phyloP scores from a whole-genome alignment of 2,797 vertebrate genomes.

The Crax fasciolata region DNA sequence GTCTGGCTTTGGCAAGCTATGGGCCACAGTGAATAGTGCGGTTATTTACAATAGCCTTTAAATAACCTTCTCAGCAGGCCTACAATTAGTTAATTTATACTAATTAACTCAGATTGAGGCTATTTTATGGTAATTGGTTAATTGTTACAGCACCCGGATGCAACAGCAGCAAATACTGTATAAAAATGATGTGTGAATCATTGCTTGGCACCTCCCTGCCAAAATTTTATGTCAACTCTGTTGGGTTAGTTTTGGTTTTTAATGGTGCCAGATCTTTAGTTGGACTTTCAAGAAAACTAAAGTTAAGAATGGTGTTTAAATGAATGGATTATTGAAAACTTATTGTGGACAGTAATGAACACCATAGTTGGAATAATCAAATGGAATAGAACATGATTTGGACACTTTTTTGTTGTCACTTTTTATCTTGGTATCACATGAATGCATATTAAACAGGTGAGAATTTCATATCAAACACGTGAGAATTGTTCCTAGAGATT shows the following conservation, averaged over 20 bases:
- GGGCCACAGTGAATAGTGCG: background rate
- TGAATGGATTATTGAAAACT: background rate
- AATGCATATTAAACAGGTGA: background rate
- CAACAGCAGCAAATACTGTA: constrained; percentile 57
- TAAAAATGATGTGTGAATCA: constrained; percentile 50
- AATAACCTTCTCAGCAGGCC: constrained; percentile 72
- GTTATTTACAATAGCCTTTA: constrained; percentile 67
- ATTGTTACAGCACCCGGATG: constrained; percentile 72
- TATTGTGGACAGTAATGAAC: background rate
- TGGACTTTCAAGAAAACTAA: constrained; percentile 29
- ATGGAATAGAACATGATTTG: background rate
- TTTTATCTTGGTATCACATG: background rate
- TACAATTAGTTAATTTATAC: constrained; percentile 74
- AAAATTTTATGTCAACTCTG: constrained; percentile 32
- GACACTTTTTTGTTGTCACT: background rate
- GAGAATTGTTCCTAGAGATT: background rate
- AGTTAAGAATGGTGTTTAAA: background rate
- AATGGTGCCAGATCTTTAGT: background rate
- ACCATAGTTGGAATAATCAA: background rate
- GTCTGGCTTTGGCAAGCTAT: constrained; percentile 36
- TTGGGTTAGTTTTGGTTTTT: constrained; percentile 23
- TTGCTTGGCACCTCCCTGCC: constrained; percentile 40
- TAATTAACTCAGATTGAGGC: constrained; percentile 69
- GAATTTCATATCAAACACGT: background rate
- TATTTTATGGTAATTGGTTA: constrained; percentile 71